These are phyloP conservation scores for Lycodopsis pacificus DNA, from an alignment of 2,797 vertebrate species.

Conservation along the genomic window DNA sequence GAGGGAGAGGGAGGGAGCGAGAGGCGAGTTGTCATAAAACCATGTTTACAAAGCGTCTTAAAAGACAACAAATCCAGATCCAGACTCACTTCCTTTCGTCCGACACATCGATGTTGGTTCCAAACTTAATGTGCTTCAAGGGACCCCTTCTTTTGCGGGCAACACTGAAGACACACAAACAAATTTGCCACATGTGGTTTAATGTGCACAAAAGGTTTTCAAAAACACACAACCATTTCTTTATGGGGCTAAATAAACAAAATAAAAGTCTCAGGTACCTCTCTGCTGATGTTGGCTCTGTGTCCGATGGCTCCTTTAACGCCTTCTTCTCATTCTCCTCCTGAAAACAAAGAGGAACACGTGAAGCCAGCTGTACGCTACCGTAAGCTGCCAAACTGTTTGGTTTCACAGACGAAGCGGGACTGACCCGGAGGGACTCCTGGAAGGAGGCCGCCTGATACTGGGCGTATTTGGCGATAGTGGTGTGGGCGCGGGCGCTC, in stretches of 20 bases:
- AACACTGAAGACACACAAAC: conserved; percentile 78
- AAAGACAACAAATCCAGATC: no score
- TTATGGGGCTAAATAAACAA: background rate
- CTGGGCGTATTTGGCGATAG: conserved; percentile 99
- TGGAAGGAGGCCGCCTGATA: conserved; percentile 99
- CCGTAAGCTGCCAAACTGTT: background rate
- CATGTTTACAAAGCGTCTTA: background rate
- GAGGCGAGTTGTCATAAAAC: background rate
- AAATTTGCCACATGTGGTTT: background rate
- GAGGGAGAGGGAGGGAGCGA: fast-evolving
- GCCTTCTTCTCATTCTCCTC: conserved; percentile 98
- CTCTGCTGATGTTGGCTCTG: conserved; percentile 94
- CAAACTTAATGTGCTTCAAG: conserved; percentile 99
- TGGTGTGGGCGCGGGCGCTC: conserved; percentile 95
- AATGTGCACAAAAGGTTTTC: background rate
- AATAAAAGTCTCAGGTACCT: conserved; percentile 79
- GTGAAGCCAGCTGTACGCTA: background rate
- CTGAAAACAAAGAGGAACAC: conserved; percentile 74
- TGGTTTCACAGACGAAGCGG: fast-evolving
- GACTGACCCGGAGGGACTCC: conserved; percentile 95
- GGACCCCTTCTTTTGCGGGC: conserved; percentile 92
- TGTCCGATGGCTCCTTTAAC: conserved; percentile 93
- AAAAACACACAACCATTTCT: no score
- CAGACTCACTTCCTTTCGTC: conserved; percentile 96
- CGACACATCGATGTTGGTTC: conserved; percentile 98